phyloP scores from a whole-genome alignment of 1,140 invertebrate genomes.

The Agrilus planipennis region DNA sequence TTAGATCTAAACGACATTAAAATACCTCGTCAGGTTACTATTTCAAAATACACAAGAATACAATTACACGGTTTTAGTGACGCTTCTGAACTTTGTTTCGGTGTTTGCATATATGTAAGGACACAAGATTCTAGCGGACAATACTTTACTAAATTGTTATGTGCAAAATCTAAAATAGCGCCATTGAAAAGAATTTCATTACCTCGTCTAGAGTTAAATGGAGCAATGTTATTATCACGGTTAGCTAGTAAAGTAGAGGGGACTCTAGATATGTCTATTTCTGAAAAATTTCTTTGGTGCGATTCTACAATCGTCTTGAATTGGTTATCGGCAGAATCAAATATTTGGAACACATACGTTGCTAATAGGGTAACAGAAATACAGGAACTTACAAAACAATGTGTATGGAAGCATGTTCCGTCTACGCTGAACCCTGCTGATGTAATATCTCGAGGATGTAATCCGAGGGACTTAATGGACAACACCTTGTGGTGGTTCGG shows the following conservation, averaged over 20 bases:
- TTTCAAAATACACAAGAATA: background rate
- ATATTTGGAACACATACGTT: constrained; percentile 24
- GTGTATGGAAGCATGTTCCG: constrained; percentile 31
- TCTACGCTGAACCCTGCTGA: constrained; percentile 34
- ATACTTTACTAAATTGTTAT: constrained; percentile 16
- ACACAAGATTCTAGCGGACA: too few species aligned
- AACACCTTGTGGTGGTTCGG: too few species aligned
- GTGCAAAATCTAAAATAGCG: constrained; percentile 22
- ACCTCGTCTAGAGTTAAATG: constrained; percentile 37
- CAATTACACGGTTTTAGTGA: background rate
- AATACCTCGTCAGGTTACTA: background rate
- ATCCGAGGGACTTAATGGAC: background rate
- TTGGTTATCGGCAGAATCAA: constrained; percentile 27
- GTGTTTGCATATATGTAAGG: background rate
- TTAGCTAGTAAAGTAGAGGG: constrained; percentile 20
- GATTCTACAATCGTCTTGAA: constrained; percentile 31
- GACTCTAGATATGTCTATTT: constrained; percentile 16
- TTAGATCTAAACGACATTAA: background rate
- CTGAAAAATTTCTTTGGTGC: constrained; percentile 24
- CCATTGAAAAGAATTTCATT: too few species aligned
- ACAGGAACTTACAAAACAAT: constrained; percentile 10
- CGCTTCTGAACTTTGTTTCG: background rate
- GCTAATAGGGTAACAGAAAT: constrained; percentile 29
- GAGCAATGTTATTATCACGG: constrained; percentile 30
- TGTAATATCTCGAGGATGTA: background rate